phyloP scores from a whole-genome alignment of 2,888 invertebrate genomes.

The Lutraria lutraria region DNA sequence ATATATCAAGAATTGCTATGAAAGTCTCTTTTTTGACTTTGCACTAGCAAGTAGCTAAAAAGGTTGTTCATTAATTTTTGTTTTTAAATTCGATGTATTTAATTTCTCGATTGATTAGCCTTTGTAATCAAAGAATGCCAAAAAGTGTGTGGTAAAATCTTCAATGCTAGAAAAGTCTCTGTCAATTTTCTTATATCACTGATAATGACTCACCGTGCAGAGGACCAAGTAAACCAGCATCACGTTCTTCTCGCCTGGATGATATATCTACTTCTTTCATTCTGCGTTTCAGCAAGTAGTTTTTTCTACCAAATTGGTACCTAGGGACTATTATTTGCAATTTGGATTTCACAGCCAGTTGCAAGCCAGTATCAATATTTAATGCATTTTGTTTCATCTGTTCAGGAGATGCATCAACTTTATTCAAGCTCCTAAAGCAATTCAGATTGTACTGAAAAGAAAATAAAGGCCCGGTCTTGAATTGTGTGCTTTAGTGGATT shows the following conservation, averaged over 20 bases:
- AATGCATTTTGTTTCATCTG: slow-evolving; percentile 10
- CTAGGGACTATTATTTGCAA: not conserved
- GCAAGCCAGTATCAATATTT: slow-evolving; percentile 12
- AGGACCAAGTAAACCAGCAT: not conserved
- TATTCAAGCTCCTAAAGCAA: not conserved
- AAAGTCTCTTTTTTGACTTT: no score
- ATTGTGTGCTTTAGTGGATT: not conserved
- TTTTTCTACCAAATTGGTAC: slow-evolving; percentile 4
- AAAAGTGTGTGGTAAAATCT: no score
- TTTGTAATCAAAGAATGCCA: no score
- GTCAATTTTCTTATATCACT: not conserved
- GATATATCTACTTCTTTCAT: not conserved
- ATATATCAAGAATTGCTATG: no score
- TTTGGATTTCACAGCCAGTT: not conserved
- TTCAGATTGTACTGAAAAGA: not conserved
- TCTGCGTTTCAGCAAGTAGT: slow-evolving; percentile 6
- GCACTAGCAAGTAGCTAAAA: no score
- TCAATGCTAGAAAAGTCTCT: no score
- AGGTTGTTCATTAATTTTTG: no score
- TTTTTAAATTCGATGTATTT: no score
- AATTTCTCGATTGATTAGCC: no score
- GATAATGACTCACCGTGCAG: not conserved
- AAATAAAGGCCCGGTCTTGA: not conserved
- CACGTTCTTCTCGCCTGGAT: not conserved
- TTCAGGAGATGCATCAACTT: not conserved